phyloP scores from a whole-genome alignment of 2,888 invertebrate genomes.

The Cacoxenus indagator region DNA sequence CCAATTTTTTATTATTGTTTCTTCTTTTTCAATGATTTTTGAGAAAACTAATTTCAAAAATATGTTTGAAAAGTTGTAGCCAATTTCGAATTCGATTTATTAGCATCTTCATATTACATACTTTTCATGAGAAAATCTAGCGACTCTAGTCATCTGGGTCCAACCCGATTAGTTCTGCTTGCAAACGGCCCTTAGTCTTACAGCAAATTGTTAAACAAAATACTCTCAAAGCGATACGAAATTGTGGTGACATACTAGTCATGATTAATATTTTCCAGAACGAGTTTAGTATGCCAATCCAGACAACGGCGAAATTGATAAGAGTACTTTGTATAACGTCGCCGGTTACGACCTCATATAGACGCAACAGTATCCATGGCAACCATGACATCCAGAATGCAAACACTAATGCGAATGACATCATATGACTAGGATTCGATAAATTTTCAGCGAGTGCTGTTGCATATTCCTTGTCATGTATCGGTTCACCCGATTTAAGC shows the following conservation, averaged over 20 bases:
- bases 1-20: slow-evolving; percentile 12
- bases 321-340: slow-evolving; percentile 81
- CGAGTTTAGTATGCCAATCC: slow-evolving; percentile 95
- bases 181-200: slow-evolving; percentile 85
- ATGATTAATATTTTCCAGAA: slow-evolving; percentile 96
- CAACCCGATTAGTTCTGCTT: slow-evolving; percentile 87
- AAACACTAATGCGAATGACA: slow-evolving; percentile 93
- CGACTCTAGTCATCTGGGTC: slow-evolving; percentile 84
- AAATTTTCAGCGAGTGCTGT: slow-evolving; percentile 92
- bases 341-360: slow-evolving; percentile 81
- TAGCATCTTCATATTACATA: slow-evolving; percentile 18
- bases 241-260: slow-evolving; percentile 91
- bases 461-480: slow-evolving; percentile 93
- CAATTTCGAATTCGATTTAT: background rate
- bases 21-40: no score
- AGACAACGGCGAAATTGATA: slow-evolving; percentile 92
- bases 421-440: slow-evolving; percentile 93
- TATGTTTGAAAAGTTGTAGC: slow-evolving; percentile 9
- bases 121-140: slow-evolving; percentile 66
- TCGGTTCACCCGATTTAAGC: slow-evolving; percentile 85
- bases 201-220: slow-evolving; percentile 92
- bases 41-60: no score
- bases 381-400: slow-evolving; percentile 95
- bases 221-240: slow-evolving; percentile 88
- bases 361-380: slow-evolving; percentile 87